Evolutionary conservation across 2,888 invertebrate species (phyloP).

Genomic region (Epirrhoe alternata): DNA sequence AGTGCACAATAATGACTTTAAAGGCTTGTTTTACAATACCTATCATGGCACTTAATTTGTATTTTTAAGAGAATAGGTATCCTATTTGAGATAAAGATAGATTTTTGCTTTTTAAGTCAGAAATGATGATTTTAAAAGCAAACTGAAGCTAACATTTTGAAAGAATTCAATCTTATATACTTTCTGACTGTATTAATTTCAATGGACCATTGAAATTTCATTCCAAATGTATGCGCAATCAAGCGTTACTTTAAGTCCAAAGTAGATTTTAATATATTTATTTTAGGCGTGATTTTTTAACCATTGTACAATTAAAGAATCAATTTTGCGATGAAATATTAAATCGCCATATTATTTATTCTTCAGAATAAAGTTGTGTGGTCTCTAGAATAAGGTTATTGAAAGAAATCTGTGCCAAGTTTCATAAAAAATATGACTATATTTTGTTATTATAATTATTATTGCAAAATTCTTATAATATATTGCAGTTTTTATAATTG

Average conservation of each 20-base stretch:
- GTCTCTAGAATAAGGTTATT: not conserved
- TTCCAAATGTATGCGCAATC: not conserved
- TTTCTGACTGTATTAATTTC: not conserved
- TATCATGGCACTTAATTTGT: not conserved
- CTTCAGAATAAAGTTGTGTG: not conserved
- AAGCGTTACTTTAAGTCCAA: not conserved
- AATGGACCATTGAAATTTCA: not conserved
- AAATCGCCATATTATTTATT: too few species aligned
- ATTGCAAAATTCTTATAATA: not conserved
- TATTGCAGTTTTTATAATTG: not conserved
- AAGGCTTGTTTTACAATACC: not conserved
- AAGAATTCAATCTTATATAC: not conserved
- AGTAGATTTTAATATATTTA: not conserved
- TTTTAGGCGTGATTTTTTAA: not conserved
- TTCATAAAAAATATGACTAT: not conserved
- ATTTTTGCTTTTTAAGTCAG: too few species aligned
- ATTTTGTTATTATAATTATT: not conserved
- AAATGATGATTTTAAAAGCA: too few species aligned
- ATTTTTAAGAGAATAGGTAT: too few species aligned
- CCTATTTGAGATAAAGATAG: too few species aligned
- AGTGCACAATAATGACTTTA: too few species aligned
- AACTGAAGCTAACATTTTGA: not conserved
- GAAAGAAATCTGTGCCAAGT: conserved; percentile 26
- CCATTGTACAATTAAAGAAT: not conserved
- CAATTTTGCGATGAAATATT: not conserved